Evolutionary conservation across 2,797 vertebrate species (phyloP).

Genomic region (Australoheros facetus): DNA sequence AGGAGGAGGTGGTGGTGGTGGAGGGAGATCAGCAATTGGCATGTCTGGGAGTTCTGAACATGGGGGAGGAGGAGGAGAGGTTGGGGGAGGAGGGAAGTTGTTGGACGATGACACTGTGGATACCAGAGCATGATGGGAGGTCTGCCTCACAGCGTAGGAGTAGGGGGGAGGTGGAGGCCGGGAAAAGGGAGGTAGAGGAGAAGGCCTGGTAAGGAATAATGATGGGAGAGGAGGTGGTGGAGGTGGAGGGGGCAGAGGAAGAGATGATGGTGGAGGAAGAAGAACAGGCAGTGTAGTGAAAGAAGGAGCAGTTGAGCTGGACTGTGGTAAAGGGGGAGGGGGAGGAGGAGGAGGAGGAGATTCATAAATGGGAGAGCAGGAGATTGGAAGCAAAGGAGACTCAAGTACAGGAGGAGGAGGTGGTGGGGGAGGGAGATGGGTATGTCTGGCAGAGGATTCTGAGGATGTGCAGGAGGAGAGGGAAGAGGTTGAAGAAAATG

Average conservation of each 20-base stretch:
- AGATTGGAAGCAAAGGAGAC: constrained; percentile 82
- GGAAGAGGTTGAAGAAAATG: constrained; percentile 87
- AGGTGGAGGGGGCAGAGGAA: constrained; percentile 59
- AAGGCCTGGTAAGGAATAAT: neutral
- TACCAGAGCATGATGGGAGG: constrained; percentile 7
- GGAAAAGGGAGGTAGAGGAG: constrained; percentile 30
- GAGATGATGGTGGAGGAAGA: neutral
- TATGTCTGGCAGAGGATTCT: constrained; percentile 74
- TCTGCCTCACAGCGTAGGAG: constrained; percentile 40
- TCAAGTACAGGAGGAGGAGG: constrained; percentile 34
- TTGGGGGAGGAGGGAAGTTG: constrained; percentile 11
- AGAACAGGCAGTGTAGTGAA: constrained; percentile 37
- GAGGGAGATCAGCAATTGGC: constrained; percentile 47
- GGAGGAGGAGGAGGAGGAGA: constrained; percentile 21
- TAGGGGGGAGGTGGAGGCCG: constrained; percentile 59
- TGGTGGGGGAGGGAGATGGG: constrained; percentile 46
- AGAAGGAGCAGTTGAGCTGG: neutral
- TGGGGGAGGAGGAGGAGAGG: constrained; percentile 21
- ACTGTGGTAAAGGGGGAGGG: constrained; percentile 9
- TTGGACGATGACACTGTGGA: neutral
- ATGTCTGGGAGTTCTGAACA: constrained; percentile 33
- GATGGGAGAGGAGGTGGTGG: constrained; percentile 11
- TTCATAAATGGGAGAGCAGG: constrained; percentile 29
- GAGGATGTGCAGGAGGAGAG: constrained; percentile 83
- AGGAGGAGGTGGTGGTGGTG: constrained; percentile 47